These are phyloP conservation scores for Sarcophaga bullata DNA, from an alignment of 1,140 invertebrate species.

Conservation along the genomic window DNA sequence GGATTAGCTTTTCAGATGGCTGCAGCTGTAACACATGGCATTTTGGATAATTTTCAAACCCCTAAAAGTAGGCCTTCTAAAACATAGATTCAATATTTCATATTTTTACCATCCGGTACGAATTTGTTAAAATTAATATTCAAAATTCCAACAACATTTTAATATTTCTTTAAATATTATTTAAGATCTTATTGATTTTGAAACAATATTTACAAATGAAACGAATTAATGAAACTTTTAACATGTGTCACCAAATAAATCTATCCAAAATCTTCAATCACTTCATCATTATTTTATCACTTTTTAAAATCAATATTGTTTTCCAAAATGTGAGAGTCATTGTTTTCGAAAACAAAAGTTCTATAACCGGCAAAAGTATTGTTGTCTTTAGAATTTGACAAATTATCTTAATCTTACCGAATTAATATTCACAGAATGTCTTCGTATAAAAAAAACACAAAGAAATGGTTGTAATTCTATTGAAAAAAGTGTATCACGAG, in stretches of 20 bases:
- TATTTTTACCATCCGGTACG: not conserved
- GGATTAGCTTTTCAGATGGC: not conserved
- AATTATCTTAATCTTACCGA: not conserved
- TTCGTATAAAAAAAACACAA: not conserved
- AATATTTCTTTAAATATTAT: not conserved
- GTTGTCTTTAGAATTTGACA: not conserved
- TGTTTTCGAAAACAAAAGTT: not conserved
- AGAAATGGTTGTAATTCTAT: not conserved
- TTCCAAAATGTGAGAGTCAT: not conserved
- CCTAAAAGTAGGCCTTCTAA: not conserved
- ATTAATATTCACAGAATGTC: slow-evolving; percentile 11
- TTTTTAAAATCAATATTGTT: too few species aligned
- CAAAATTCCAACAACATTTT: not conserved
- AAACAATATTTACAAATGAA: not conserved
- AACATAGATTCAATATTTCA: too few species aligned
- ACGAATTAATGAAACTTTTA: slow-evolving; percentile 1
- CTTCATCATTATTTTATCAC: not conserved
- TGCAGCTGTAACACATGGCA: not conserved
- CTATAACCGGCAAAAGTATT: not conserved
- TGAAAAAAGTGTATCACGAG: not conserved
- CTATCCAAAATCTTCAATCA: too few species aligned
- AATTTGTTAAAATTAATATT: not conserved
- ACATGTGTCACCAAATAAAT: not conserved
- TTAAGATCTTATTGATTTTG: too few species aligned
- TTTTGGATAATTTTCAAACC: not conserved